Conservation (phyloP, 2,113 vertebrate genomes). For the Carassius carassius region DNA sequence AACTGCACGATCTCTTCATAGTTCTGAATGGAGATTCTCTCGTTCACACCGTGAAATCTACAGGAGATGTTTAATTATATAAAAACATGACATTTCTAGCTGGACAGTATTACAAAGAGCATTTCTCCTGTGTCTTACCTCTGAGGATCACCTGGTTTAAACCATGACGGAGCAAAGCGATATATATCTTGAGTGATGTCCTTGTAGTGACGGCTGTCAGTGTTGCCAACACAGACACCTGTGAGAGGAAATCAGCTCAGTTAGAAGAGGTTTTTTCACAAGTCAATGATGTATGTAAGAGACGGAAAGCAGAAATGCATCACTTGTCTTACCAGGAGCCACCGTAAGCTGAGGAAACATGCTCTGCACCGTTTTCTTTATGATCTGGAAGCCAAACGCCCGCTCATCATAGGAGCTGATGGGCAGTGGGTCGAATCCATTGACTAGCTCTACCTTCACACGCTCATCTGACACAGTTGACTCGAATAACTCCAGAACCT, state of each 20-base stretch:
- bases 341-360: constrained; percentile 84
- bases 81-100: neutral
- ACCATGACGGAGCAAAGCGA: constrained; percentile 80
- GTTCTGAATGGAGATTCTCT: constrained; percentile 85
- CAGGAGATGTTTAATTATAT: constrained; percentile 4
- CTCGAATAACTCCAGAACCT: constrained; percentile 83
- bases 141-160: constrained; percentile 72
- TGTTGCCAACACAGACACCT: constrained; percentile 87
- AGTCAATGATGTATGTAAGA: constrained; percentile 5
- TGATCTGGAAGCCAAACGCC: constrained; percentile 85
- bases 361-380: constrained; percentile 83
- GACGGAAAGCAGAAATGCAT: neutral
- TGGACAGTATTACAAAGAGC: neutral
- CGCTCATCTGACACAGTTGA: constrained; percentile 81
- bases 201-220: constrained; percentile 88
- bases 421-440: constrained; percentile 83
- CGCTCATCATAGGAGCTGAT: constrained; percentile 82
- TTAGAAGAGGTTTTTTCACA: neutral
- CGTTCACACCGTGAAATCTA: constrained; percentile 90
- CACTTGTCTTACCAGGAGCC: constrained; percentile 79
- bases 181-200: constrained; percentile 83
- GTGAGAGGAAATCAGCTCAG: constrained; percentile 41
- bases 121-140: constrained; percentile 73
- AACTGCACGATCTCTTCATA: constrained; percentile 84
- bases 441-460: constrained; percentile 80